phyloP scores from a whole-genome alignment of 2,888 invertebrate genomes.

The Xestoiulus laeticollis region DNA sequence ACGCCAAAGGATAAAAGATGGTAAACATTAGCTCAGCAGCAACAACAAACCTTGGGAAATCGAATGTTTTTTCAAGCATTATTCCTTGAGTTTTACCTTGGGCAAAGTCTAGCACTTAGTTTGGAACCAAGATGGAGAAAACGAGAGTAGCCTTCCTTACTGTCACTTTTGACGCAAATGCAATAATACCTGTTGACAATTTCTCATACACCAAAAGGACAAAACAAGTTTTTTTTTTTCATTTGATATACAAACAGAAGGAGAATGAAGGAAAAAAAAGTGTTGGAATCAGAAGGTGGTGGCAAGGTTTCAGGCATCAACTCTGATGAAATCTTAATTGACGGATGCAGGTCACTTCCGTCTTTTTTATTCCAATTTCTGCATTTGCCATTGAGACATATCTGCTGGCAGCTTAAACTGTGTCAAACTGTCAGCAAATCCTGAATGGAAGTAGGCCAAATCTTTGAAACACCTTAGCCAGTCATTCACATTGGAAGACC shows the following conservation, averaged over 20 bases:
- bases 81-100: background rate
- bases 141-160: background rate
- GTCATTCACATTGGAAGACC: background rate
- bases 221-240: background rate
- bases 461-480: slow-evolving; percentile 1
- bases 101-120: background rate
- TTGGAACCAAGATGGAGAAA: background rate
- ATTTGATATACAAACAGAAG: slow-evolving; percentile 3
- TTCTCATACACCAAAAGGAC: background rate
- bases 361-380: background rate
- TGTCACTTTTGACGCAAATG: background rate
- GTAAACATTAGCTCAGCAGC: background rate
- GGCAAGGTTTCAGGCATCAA: background rate
- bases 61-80: background rate
- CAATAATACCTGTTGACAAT: slow-evolving; percentile 4
- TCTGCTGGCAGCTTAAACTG: background rate
- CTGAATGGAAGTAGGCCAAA: background rate
- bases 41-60: background rate
- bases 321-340: background rate
- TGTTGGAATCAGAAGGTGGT: background rate
- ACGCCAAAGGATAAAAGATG: background rate
- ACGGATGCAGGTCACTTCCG: slow-evolving; percentile 19
- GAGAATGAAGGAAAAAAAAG: background rate
- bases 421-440: slow-evolving; percentile 8
- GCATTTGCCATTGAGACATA: background rate